Evolutionary conservation across 1,140 invertebrate species (phyloP).

Genomic region (Drosophila nikananu): DNA sequence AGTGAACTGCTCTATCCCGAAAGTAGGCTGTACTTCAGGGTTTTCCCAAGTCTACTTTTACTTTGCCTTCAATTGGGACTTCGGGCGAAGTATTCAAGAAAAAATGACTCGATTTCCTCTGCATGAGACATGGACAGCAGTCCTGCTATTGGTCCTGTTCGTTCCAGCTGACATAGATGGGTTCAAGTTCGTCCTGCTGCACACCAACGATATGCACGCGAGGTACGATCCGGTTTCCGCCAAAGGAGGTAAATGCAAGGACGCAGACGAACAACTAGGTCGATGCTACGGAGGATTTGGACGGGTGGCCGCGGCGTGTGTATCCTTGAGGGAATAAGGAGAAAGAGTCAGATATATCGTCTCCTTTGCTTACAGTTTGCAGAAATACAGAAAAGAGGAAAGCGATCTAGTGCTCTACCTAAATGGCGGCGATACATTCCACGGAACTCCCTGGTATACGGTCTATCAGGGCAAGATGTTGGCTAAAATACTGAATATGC

Average conservation of each 20-base stretch:
- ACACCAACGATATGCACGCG: constrained; percentile 96
- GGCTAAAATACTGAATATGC: constrained; percentile 90
- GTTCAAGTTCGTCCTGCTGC: constrained; percentile 88
- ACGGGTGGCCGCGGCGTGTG: constrained; percentile 88
- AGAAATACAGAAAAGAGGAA: constrained; percentile 86
- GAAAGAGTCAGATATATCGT: accelerated
- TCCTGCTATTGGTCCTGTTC: neutral
- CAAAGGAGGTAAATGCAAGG: constrained; percentile 88
- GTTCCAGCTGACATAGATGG: neutral
- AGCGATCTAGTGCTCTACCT: constrained; percentile 88
- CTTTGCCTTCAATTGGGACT: constrained; percentile 12
- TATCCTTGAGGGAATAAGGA: accelerated
- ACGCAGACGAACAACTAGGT: constrained; percentile 85
- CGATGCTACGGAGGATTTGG: constrained; percentile 94
- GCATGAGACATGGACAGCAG: neutral
- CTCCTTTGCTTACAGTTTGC: constrained; percentile 82
- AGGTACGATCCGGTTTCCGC: constrained; percentile 91
- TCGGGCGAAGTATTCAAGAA: neutral
- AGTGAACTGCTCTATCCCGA: neutral
- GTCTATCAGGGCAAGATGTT: constrained; percentile 91
- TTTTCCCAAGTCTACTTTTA: constrained; percentile 3
- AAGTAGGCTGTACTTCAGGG: constrained; percentile 10
- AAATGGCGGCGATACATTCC: constrained; percentile 95
- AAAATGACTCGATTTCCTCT: constrained; percentile 9
- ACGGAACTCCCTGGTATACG: constrained; percentile 93